Conservation (phyloP, 2,888 invertebrate genomes). For the Campoplex capitator region DNA sequence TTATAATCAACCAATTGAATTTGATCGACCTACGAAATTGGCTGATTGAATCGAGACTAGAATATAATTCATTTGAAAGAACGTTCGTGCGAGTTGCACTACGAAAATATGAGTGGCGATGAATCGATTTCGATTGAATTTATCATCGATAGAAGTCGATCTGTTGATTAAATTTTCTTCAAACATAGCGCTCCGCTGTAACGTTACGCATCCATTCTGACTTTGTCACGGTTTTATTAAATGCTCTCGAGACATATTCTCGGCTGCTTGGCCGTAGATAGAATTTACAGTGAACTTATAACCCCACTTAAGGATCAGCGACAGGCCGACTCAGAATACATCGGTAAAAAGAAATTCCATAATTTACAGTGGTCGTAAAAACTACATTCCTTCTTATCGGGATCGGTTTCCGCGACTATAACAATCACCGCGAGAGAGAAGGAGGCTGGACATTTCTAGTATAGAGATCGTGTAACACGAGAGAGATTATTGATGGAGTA, state of each 20-base stretch:
- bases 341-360: constrained; percentile 11
- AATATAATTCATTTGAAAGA: no score
- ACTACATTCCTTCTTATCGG: constrained; percentile 11
- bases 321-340: neutral
- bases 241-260: neutral
- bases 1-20: no score
- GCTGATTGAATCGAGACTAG: no score
- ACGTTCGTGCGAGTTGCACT: no score
- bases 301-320: neutral
- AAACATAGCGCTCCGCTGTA: no score
- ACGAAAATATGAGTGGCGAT: no score
- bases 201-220: neutral
- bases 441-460: constrained; percentile 1
- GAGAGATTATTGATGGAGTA: constrained; percentile 49
- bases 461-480: constrained; percentile 47
- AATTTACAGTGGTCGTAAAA: neutral
- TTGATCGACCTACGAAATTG: no score
- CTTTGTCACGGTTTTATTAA: neutral
- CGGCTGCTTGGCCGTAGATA: neutral
- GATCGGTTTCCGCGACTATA: neutral
- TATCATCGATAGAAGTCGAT: neutral
- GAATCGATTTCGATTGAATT: neutral
- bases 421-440: neutral
- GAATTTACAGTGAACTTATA: neutral
- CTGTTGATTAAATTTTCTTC: neutral